Base-by-base conservation (phyloP, 2,113 vertebrate species). In the Dipodomys ordii region DNA sequence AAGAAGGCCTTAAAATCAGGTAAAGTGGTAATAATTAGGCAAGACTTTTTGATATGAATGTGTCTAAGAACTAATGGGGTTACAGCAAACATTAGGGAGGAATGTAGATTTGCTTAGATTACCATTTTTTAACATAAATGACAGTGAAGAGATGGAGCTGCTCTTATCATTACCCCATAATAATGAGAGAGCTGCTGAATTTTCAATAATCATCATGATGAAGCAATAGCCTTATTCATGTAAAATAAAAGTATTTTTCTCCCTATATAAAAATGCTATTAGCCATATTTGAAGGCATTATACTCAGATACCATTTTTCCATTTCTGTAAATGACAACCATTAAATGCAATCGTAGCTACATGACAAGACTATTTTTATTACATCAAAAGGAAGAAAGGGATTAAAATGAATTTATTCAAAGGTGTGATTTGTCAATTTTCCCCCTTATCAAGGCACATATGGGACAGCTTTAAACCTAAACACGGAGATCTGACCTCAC, bases 371-470 rank as follows among this genome's bases (percentile, higher is more conserved):
- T 98, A 98, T 97, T 99, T 98, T 98, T 98, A 98, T 98, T 98
- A 98, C 97, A 98, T 98, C 97, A 99, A 98, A 98, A 98, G 96
- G 94, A 97, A 98, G 97, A 98, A 97, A 91, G 90, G 97, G 98
- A 99, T 99, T 99, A 98, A 98, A 98, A 98, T 98, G 97, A 98
- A 98, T 99, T 99, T 98, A 99, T 99, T 99, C 97, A 96, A 90
- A 98, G 98, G 97, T 97, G 98, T 97, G 98, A 99, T 98, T 98
- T 98, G 98, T 98, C 98, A 97, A 96, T 97, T 98, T 98, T 98
- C 97, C 88, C 88, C 76, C 83, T 95, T 97, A 97, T 98, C 97
- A 95, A 97, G 96, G 72, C 88, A 87, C 98, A 97, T 97, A 97
- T 77, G 95, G 98, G 98, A 98, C 98, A 98, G 98, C 97, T 98